Conservation (phyloP, 2,888 invertebrate species). For the Exocentrus adspersus region DNA sequence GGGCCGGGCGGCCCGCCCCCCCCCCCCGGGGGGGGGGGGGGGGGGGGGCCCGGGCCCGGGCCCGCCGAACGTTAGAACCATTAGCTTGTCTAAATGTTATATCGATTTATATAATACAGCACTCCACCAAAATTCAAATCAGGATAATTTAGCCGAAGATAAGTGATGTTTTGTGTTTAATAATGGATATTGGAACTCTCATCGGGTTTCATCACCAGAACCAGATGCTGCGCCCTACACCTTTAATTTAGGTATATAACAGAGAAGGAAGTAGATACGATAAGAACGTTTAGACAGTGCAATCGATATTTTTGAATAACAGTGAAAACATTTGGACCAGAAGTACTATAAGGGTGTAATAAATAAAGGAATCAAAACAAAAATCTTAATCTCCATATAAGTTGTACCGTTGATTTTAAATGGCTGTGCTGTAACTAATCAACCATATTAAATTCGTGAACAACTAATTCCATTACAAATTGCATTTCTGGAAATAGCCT, state of each 20-base stretch:
- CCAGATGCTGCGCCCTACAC: background rate
- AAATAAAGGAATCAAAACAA: no score
- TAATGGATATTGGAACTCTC: constrained; percentile 7
- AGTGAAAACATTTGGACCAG: no score
- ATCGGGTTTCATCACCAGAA: background rate
- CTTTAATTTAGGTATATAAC: constrained; percentile 10
- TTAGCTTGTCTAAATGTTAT: constrained; percentile 18
- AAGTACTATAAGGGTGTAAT: no score
- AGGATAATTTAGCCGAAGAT: constrained; percentile 8
- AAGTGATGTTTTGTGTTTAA: constrained; percentile 13
- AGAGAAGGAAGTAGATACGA: background rate
- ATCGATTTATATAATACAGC: constrained; percentile 7
- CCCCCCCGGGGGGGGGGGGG: no score
- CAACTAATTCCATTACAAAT: constrained; percentile 4
- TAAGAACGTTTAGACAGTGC: background rate
- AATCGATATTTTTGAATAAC: no score
- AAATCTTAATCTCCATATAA: no score
- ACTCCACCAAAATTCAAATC: constrained; percentile 11
- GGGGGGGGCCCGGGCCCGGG: no score
- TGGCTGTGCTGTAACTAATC: no score
- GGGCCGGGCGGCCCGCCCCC: no score
- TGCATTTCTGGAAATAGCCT: background rate
- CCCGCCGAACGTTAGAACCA: background rate
- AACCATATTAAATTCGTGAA: no score
- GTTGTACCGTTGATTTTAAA: no score